phyloP scores from a whole-genome alignment of 2,888 invertebrate genomes.

The Lamellibrachia columna region DNA sequence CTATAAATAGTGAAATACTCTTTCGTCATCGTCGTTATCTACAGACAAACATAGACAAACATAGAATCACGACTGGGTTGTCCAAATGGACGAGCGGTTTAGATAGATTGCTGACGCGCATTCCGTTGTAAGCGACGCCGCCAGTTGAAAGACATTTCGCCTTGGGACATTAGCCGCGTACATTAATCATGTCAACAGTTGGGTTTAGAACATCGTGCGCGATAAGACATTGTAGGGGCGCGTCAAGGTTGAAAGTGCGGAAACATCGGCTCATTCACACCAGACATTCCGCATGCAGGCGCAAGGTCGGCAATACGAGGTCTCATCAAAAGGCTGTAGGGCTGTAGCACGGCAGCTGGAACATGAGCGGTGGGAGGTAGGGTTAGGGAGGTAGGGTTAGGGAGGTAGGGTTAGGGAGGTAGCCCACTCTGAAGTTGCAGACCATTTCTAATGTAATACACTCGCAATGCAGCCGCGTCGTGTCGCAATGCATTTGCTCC shows the following conservation, averaged over 20 bases:
- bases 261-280: neutral
- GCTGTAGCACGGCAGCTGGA: neutral
- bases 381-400: neutral
- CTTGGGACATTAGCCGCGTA: conserved; percentile 8
- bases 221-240: neutral
- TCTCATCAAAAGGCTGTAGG: neutral
- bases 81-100: neutral
- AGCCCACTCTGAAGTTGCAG: neutral
- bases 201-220: neutral
- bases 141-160: neutral
- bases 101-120: neutral
- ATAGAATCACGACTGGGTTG: neutral
- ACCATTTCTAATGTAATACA: conserved; percentile 5
- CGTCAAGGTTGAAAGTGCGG: conserved; percentile 12
- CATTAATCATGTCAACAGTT: conserved; percentile 11
- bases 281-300: neutral
- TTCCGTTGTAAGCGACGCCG: neutral
- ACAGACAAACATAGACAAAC: neutral
- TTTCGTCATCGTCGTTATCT: neutral
- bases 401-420: neutral
- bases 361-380: neutral
- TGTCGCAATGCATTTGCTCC: neutral
- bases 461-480: neutral
- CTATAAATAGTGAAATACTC: neutral
- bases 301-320: neutral